Conservation (phyloP, 2,797 vertebrate species). For the Aldrovandia affinis region DNA sequence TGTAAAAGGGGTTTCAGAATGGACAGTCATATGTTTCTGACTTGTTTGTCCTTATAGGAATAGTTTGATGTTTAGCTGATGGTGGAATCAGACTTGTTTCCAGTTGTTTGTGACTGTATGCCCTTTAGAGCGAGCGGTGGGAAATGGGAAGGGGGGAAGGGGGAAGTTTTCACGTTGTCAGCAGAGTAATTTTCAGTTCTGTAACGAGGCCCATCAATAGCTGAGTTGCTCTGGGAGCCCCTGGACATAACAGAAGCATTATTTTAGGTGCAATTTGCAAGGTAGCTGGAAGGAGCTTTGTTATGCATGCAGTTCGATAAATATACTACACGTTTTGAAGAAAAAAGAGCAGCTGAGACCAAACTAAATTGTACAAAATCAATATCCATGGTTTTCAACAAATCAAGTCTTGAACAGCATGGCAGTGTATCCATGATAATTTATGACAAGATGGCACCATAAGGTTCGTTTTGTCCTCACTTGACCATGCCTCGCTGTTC, state of each 20-base stretch:
- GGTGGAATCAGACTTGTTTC: not conserved
- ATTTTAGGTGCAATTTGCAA: slow-evolving; percentile 23
- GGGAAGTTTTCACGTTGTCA: not conserved
- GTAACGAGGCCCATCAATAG: not conserved
- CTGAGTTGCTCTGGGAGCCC: not conserved
- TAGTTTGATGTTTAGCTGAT: not conserved
- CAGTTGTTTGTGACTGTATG: not conserved
- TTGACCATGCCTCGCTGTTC: not conserved
- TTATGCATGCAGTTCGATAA: not conserved
- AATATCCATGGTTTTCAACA: not conserved
- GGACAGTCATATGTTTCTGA: not conserved
- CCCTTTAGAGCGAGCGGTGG: not conserved
- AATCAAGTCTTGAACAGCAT: not conserved
- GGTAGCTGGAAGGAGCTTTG: not conserved
- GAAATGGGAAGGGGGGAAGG: not conserved
- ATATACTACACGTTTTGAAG: not conserved
- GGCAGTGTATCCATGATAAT: not conserved
- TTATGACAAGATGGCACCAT: not conserved
- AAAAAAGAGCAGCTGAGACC: not conserved
- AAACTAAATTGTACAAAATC: not conserved
- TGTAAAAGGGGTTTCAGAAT: not conserved
- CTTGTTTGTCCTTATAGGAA: not conserved
- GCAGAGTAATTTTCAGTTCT: not conserved
- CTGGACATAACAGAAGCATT: slow-evolving; percentile 3
- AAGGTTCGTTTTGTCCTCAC: not conserved